Conservation (phyloP, 2,888 invertebrate genomes). For the Dicyrtomina minuta region DNA sequence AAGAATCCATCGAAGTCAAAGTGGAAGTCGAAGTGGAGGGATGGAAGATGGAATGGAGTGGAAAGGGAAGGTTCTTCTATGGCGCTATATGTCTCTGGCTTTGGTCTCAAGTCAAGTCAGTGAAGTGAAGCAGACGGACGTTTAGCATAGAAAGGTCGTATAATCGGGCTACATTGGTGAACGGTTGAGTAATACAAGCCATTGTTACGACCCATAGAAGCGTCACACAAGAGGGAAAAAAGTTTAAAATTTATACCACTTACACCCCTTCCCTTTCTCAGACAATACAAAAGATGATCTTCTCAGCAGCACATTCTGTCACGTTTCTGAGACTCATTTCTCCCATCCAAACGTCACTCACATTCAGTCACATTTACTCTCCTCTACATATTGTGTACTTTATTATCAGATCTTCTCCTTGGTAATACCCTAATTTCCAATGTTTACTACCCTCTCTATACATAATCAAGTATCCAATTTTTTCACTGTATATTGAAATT, state of each 20-base stretch:
- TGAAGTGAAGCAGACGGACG: constrained; percentile 40
- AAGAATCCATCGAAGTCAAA: not conserved
- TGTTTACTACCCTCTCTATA: too few relatives aligned
- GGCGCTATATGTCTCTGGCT: too few relatives aligned
- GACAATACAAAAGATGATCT: constrained; percentile 18
- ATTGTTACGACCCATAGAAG: constrained; percentile 24
- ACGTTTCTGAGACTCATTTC: constrained; percentile 12
- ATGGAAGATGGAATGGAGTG: too few relatives aligned
- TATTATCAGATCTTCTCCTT: not conserved
- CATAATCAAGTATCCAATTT: too few relatives aligned
- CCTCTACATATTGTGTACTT: constrained; percentile 5
- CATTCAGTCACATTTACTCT: constrained; percentile 16
- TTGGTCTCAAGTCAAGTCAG: constrained; percentile 11
- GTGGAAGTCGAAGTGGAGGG: not conserved
- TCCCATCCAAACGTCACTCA: not conserved
- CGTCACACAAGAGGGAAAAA: constrained; percentile 20
- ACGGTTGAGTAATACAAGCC: constrained; percentile 3
- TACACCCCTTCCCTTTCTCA: constrained; percentile 14
- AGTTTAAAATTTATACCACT: constrained; percentile 27
- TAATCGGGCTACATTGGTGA: constrained; percentile 25
- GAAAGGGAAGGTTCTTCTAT: too few relatives aligned
- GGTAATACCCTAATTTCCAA: not conserved
- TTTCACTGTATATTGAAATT: too few relatives aligned
- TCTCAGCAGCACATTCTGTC: constrained; percentile 23
- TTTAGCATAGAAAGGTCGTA: constrained; percentile 35